These are phyloP conservation scores for Gastrophysa polygoni DNA, from an alignment of 2,888 invertebrate species.

Conservation along the genomic window DNA sequence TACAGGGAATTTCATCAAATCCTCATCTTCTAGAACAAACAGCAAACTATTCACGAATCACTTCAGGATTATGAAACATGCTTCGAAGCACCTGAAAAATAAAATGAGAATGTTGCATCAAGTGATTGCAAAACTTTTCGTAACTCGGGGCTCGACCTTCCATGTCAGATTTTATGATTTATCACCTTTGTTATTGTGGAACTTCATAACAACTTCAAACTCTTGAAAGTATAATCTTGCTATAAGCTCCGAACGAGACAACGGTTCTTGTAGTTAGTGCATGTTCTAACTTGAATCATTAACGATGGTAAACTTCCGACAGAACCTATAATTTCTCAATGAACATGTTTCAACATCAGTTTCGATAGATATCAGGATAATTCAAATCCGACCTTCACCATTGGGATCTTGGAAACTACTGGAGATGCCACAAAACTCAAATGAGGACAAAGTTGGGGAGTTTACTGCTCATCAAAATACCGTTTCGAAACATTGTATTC, in stretches of 20 bases:
- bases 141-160: background rate
- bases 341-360: background rate
- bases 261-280: background rate
- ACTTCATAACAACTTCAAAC: constrained; percentile 24
- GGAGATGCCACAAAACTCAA: too few species aligned
- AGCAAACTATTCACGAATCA: too few species aligned
- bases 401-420: too few species aligned
- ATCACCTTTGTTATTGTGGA: constrained; percentile 18
- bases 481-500: too few species aligned
- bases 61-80: too few species aligned
- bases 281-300: background rate
- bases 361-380: background rate
- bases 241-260: constrained; percentile 1
- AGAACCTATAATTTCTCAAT: background rate
- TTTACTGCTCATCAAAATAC: too few species aligned
- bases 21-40: too few species aligned
- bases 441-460: too few species aligned
- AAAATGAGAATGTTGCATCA: background rate
- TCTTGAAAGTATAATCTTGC: constrained; percentile 21
- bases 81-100: too few species aligned
- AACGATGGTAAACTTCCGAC: background rate
- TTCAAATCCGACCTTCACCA: too few species aligned
- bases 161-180: background rate
- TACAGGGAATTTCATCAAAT: too few species aligned
- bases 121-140: background rate